Conservation (phyloP, 2,113 vertebrate species). For the Oceanodroma tethys region DNA sequence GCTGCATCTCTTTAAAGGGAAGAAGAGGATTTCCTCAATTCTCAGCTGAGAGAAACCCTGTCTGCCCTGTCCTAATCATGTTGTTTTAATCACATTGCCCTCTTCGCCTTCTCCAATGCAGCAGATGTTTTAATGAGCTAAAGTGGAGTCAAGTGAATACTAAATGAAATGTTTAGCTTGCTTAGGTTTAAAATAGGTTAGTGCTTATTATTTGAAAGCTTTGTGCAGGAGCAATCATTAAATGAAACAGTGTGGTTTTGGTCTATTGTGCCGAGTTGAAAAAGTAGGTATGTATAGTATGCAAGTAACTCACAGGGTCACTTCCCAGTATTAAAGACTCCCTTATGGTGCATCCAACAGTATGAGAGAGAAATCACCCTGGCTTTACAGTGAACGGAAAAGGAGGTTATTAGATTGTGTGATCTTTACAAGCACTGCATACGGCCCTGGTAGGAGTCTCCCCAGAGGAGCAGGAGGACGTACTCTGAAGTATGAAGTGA, state of each 20-base stretch:
- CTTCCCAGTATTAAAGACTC: not conserved
- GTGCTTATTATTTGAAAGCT: conserved; percentile 1
- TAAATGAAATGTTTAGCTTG: conserved; percentile 27
- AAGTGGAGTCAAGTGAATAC: not conserved
- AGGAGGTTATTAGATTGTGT: not conserved
- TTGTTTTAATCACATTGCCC: not conserved
- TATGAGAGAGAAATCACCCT: not conserved
- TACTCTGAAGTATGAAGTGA: not conserved
- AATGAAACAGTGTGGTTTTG: not conserved
- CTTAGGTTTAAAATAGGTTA: conserved; percentile 10
- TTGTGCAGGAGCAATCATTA: conserved; percentile 1
- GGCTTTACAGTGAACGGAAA: not conserved
- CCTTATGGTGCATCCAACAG: not conserved
- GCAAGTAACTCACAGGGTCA: not conserved
- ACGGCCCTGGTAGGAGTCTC: not conserved
- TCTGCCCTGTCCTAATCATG: not conserved
- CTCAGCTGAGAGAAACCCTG: not conserved
- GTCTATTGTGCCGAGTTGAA: not conserved
- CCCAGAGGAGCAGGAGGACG: not conserved
- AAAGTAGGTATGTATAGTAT: not conserved
- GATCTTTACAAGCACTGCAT: not conserved
- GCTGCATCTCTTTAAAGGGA: not conserved
- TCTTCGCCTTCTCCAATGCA: not conserved
- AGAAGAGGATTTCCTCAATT: not conserved
- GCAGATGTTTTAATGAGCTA: not conserved